phyloP scores from a whole-genome alignment of 2,888 invertebrate species.

The Rotaria socialis region DNA sequence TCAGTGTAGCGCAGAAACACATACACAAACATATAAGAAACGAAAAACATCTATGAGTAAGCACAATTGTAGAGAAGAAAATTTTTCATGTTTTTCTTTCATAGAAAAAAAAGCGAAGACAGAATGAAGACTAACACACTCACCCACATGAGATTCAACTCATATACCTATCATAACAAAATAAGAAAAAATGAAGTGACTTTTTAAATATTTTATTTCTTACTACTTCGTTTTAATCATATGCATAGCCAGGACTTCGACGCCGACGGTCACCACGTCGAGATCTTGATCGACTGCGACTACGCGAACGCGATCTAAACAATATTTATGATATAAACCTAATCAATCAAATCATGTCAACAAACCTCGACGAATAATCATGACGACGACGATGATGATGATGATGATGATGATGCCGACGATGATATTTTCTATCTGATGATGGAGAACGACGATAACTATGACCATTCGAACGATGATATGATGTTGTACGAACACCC shows the following conservation, averaged over 20 bases:
- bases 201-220: neutral
- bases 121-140: neutral
- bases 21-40: neutral
- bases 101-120: neutral
- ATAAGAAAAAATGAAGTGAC: neutral
- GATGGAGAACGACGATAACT: slow-evolving; percentile 4
- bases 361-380: neutral
- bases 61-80: neutral
- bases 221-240: neutral
- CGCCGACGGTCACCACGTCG: slow-evolving; percentile 9
- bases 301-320: slow-evolving; percentile 7
- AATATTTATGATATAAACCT: neutral
- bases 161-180: neutral
- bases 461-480: neutral
- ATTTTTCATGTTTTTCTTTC: slow-evolving; percentile 9
- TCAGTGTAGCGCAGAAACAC: slow-evolving; percentile 12
- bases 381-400: neutral
- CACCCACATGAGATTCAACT: neutral
- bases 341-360: neutral
- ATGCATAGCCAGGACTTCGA: slow-evolving; percentile 9
- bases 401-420: slow-evolving; percentile 19
- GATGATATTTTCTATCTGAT: neutral
- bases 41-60: neutral
- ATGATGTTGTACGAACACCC: slow-evolving; percentile 12
- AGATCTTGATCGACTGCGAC: slow-evolving; percentile 31